Conservation (phyloP, 2,113 vertebrate species). For the Eurystomus gularis region DNA sequence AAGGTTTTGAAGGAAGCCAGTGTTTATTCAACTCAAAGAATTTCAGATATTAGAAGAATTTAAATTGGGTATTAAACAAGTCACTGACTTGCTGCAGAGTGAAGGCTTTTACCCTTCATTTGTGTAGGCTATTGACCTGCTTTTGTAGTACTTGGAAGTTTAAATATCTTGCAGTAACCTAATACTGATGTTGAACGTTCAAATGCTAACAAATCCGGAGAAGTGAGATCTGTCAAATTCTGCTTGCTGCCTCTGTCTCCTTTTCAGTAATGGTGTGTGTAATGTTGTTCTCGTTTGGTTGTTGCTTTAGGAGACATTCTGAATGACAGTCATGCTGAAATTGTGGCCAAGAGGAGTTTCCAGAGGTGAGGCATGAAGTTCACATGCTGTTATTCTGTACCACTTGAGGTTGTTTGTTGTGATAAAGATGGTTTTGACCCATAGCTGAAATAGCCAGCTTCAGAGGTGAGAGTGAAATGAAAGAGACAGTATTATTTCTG, state of each 20-base stretch:
- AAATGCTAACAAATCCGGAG: background rate
- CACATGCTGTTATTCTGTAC: background rate
- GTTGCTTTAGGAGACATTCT: constrained; percentile 85
- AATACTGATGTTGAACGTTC: background rate
- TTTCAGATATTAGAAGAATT: background rate
- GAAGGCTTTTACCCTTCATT: background rate
- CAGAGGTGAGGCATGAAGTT: constrained; percentile 78
- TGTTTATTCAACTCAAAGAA: background rate
- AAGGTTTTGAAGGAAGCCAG: background rate
- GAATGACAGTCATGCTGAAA: constrained; percentile 95
- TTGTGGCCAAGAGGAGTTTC: constrained; percentile 90
- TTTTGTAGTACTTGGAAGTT: background rate
- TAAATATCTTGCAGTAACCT: background rate
- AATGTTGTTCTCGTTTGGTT: background rate
- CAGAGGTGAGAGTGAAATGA: background rate
- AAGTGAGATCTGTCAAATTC: background rate
- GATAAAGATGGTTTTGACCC: background rate
- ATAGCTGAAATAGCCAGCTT: background rate
- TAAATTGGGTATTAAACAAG: background rate
- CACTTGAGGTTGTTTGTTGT: background rate
- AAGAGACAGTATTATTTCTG: background rate
- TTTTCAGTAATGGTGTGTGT: background rate
- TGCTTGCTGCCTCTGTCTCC: background rate
- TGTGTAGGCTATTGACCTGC: background rate
- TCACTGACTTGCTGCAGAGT: background rate